Evolutionary conservation across 2,113 vertebrate species (phyloP).

Genomic region (Vidua chalybeata): DNA sequence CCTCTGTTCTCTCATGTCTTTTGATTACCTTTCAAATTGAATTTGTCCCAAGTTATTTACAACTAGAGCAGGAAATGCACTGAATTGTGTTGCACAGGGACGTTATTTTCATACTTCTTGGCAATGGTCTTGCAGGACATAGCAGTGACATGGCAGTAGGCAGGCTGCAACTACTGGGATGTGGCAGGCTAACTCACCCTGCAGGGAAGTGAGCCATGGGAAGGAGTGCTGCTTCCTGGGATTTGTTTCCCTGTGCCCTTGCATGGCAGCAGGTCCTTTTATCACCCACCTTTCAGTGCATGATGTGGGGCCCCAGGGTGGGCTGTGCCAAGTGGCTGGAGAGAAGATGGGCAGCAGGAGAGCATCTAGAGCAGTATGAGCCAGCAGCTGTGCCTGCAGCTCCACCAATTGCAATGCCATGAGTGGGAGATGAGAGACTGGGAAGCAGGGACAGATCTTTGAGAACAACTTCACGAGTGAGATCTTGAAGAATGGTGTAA

Average conservation of each 20-base stretch:
- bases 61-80: not conserved
- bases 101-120: not conserved
- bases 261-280: not conserved
- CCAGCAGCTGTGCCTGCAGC: not conserved
- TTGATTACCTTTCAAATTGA: not conserved
- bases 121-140: not conserved
- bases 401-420: not conserved
- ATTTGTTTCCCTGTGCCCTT: not conserved
- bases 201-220: not conserved
- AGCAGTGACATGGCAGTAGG: not conserved
- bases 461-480: not conserved
- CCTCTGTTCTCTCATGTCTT: not conserved
- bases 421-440: not conserved
- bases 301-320: not conserved
- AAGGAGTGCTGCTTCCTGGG: not conserved
- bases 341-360: not conserved
- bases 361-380: not conserved
- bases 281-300: not conserved
- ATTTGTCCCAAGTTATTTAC: not conserved
- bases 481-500: not conserved
- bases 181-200: not conserved
- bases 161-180: not conserved
- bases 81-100: not conserved
- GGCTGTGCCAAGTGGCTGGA: not conserved
- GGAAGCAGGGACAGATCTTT: not conserved